Percentiles rank a stretch among this genome's conserved stretches.
phyloP scores from a whole-genome alignment of 2,113 vertebrate species.

The Sinocyclocheilus anshuiensis region DNA sequence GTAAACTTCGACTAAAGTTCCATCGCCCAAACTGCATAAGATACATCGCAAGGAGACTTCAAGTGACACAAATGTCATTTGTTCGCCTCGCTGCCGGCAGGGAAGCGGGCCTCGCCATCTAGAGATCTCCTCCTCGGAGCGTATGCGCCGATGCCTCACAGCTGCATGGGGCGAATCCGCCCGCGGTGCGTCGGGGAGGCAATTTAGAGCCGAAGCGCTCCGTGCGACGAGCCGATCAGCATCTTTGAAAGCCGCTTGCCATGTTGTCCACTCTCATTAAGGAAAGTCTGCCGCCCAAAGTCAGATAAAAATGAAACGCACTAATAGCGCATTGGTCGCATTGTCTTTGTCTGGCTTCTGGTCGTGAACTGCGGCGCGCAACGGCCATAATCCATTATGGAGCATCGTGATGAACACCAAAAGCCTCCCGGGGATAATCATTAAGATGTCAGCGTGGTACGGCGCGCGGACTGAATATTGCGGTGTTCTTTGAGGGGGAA shows the following conservation, averaged over 20 bases:
- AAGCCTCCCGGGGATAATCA: constrained; percentile 67
- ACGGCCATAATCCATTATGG: constrained; percentile 53
- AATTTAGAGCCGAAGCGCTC: constrained; percentile 57
- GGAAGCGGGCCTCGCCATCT: background rate
- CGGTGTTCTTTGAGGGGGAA: constrained; percentile 41
- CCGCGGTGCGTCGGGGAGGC: constrained; percentile 37
- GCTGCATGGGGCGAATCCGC: constrained; percentile 51
- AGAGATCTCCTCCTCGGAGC: constrained; percentile 39
- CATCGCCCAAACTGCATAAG: background rate
- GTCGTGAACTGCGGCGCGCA: constrained; percentile 49
- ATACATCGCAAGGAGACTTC: background rate
- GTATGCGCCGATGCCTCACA: constrained; percentile 48
- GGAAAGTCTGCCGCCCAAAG: constrained; percentile 49
- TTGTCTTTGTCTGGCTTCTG: constrained; percentile 23
- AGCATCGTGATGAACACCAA: constrained; percentile 58
- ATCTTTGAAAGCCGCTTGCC: constrained; percentile 57
- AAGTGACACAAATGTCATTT: constrained; percentile 33
- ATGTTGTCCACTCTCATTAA: constrained; percentile 50
- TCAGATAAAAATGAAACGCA: constrained; percentile 43
- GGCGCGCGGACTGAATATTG: constrained; percentile 52
- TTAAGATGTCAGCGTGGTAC: constrained; percentile 66
- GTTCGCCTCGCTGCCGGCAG: constrained; percentile 17
- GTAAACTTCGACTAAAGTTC: background rate
- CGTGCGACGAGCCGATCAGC: constrained; percentile 55
- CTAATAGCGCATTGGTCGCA: background rate